Conservation (phyloP, 2,797 vertebrate species). For the Rhinoraja longicauda region DNA sequence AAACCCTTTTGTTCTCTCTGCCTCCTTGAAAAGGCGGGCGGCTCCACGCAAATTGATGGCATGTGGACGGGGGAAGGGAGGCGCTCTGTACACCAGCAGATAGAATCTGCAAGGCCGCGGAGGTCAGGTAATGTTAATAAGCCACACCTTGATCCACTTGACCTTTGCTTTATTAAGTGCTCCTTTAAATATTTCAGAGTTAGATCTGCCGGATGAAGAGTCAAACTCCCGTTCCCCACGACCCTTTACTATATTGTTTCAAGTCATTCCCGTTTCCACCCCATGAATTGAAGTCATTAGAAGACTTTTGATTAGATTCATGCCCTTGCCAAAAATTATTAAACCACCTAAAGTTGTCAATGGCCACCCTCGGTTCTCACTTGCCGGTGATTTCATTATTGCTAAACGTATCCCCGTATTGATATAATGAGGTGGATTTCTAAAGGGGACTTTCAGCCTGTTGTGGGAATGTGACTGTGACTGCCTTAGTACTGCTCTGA, state of each 20-base stretch:
- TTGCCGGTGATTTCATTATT: background rate
- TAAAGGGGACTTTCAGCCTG: background rate
- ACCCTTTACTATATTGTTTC: constrained; percentile 20
- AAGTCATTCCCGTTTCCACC: constrained; percentile 25
- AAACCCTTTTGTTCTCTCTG: constrained; percentile 28
- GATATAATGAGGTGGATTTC: constrained; percentile 27
- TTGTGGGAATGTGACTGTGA: background rate
- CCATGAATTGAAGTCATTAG: constrained; percentile 30
- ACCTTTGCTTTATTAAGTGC: constrained; percentile 38
- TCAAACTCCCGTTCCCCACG: constrained; percentile 31
- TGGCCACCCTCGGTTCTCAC: constrained; percentile 6
- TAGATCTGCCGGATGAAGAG: constrained; percentile 23
- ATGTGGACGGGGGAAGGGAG: constrained; percentile 36
- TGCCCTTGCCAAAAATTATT: constrained; percentile 25
- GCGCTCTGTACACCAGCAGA: constrained; percentile 9
- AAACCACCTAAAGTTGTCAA: constrained; percentile 13
- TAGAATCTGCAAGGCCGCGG: constrained; percentile 36
- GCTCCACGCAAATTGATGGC: constrained; percentile 35
- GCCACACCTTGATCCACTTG: constrained; percentile 37
- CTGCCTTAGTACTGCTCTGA: background rate
- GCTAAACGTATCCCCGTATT: background rate
- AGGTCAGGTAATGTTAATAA: constrained; percentile 39
- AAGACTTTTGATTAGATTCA: constrained; percentile 18
- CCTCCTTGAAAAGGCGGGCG: constrained; percentile 33
- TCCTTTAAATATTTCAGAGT: constrained; percentile 35